Evolutionary conservation across 2,797 vertebrate genomes (phyloP).

Genomic region (Gobionotothen gibberifrons): DNA sequence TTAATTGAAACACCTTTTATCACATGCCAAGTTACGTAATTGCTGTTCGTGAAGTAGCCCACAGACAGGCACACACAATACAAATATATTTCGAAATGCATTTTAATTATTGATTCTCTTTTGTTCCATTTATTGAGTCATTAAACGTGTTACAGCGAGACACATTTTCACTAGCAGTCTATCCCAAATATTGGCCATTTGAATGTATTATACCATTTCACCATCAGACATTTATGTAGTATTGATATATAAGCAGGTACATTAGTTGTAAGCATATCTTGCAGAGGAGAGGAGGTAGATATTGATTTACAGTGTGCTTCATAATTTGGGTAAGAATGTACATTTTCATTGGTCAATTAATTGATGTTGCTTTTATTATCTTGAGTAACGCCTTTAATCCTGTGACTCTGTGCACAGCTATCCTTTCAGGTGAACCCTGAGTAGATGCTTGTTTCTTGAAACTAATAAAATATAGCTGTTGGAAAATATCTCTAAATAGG

Average conservation of each 20-base stretch:
- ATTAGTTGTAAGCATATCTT: slow-evolving; percentile 6
- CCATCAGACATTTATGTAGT: slow-evolving; percentile 19
- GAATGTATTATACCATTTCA: slow-evolving; percentile 11
- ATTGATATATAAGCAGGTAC: slow-evolving; percentile 12
- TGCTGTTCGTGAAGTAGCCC: neutral
- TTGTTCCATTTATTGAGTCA: slow-evolving; percentile 20
- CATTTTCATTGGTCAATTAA: neutral
- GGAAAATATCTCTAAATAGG: slow-evolving; percentile 30
- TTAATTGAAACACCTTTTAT: slow-evolving; percentile 37
- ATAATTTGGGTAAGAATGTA: slow-evolving; percentile 4
- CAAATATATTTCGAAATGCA: slow-evolving; percentile 1
- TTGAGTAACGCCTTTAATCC: neutral
- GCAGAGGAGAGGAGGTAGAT: neutral
- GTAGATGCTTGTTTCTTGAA: slow-evolving; percentile 17
- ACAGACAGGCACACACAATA: neutral
- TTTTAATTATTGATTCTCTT: slow-evolving; percentile 6
- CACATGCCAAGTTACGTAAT: slow-evolving; percentile 16
- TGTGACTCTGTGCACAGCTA: neutral
- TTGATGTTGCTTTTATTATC: slow-evolving; percentile 8
- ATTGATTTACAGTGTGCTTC: slow-evolving; percentile 11
- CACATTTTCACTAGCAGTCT: neutral
- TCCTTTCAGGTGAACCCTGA: slow-evolving; percentile 28
- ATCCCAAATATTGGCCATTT: slow-evolving; percentile 18
- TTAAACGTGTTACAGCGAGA: slow-evolving; percentile 7
- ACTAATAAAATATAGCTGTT: slow-evolving; percentile 25